phyloP scores from a whole-genome alignment of 2,797 vertebrate genomes.

The Thripadectes ignobilis region DNA sequence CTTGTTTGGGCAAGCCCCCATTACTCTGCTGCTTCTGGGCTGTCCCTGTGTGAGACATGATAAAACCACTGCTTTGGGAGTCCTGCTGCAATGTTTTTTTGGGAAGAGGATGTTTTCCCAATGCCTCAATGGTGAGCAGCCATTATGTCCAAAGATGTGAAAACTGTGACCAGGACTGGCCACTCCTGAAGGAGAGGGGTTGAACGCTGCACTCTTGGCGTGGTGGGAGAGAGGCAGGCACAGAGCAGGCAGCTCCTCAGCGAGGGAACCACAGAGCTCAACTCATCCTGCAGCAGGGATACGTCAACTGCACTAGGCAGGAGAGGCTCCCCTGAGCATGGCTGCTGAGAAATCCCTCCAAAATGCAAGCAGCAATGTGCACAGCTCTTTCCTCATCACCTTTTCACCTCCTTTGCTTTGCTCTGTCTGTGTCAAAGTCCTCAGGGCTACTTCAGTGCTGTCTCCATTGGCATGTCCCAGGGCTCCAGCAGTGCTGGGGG shows the following conservation, averaged over 20 bases:
- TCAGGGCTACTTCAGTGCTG: accelerated
- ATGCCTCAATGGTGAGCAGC: not conserved
- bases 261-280: not conserved
- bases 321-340: not conserved
- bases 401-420: not conserved
- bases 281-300: not conserved
- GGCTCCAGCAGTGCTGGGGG: not conserved
- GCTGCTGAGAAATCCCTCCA: not conserved
- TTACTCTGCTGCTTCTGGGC: not conserved
- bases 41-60: not conserved
- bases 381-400: not conserved
- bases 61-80: not conserved
- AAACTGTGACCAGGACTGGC: not conserved
- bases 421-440: not conserved
- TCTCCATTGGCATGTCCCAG: accelerated
- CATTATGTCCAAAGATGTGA: not conserved
- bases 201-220: not conserved
- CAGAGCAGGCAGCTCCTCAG: not conserved
- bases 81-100: accelerated
- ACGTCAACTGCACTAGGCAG: not conserved
- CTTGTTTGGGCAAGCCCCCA: not conserved
- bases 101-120: not conserved
- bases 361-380: not conserved
- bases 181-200: not conserved
- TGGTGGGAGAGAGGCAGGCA: not conserved